A percentile compares a stretch with the other conserved stretches of the same genome.
These are phyloP conservation scores for Pherbina coryleti DNA, from an alignment of 2,888 invertebrate genomes.

Conservation along the genomic window DNA sequence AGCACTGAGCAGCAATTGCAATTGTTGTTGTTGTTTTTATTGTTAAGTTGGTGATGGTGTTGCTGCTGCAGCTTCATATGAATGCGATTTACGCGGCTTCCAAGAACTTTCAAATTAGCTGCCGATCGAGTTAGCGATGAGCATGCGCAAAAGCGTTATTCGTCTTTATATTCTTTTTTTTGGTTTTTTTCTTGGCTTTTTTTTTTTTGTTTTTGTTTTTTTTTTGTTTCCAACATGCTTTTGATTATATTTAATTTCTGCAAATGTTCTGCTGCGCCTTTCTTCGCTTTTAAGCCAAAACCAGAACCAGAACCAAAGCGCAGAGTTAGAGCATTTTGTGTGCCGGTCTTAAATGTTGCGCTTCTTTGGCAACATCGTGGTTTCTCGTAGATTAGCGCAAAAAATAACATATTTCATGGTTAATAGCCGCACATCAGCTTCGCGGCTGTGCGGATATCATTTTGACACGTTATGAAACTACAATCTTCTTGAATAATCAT, in stretches of 20 bases:
- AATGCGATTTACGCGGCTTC: constrained; percentile 22
- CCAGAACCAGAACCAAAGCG: no score
- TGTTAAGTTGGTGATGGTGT: not conserved
- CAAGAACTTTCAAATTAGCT: constrained; percentile 28
- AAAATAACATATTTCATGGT: constrained; percentile 31
- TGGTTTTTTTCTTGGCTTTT: no score
- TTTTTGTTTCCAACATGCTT: not conserved
- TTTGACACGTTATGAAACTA: constrained; percentile 32
- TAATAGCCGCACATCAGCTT: not conserved
- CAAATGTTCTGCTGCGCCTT: not conserved
- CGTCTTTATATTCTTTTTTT: not conserved
- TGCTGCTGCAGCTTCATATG: constrained; percentile 6
- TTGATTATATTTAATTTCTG: constrained; percentile 18
- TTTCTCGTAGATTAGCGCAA: constrained; percentile 20
- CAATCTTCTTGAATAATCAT: constrained; percentile 13
- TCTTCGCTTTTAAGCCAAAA: not conserved
- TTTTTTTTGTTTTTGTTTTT: not conserved
- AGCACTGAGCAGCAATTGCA: constrained; percentile 9
- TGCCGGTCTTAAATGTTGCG: not conserved
- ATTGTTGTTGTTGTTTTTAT: constrained; percentile 6
- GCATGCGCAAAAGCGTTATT: constrained; percentile 13
- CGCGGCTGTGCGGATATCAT: not conserved
- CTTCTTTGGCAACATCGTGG: not conserved
- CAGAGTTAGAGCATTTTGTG: not conserved
- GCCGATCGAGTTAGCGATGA: constrained; percentile 14